These are phyloP conservation scores for Tarsius wallacei DNA, from an alignment of 2,797 vertebrate species.

Conservation along the genomic window DNA sequence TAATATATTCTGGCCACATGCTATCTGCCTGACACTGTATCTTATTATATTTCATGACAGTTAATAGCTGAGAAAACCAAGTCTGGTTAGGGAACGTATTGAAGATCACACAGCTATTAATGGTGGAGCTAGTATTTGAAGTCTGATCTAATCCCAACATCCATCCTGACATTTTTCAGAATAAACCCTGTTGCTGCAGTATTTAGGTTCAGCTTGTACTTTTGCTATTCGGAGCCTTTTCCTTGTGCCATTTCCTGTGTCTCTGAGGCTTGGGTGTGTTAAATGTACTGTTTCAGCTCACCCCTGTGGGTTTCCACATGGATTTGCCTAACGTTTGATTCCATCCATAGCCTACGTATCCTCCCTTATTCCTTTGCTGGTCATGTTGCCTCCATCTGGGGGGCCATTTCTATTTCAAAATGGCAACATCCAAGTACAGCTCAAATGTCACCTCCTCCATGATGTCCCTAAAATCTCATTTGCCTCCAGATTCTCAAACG, in stretches of 20 bases:
- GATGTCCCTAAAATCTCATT: not conserved
- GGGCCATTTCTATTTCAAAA: not conserved
- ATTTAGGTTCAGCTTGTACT: not conserved
- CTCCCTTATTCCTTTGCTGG: not conserved
- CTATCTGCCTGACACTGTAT: not conserved
- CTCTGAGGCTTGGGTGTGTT: not conserved
- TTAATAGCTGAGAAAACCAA: not conserved
- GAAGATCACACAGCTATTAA: not conserved
- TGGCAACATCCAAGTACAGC: not conserved
- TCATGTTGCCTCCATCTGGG: not conserved
- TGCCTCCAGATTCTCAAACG: not conserved
- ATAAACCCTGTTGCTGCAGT: not conserved
- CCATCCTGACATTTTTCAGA: not conserved
- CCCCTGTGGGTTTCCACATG: not conserved
- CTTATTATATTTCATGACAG: not conserved
- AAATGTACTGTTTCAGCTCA: not conserved
- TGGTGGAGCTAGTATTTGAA: not conserved
- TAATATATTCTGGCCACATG: not conserved
- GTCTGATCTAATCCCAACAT: not conserved
- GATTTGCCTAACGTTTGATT: conserved; percentile 3
- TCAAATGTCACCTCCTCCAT: not conserved
- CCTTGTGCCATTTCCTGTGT: not conserved
- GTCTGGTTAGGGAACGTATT: not conserved
- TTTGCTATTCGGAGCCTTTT: not conserved
- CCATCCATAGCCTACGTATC: not conserved